A percentile compares a stretch with the other conserved stretches of the same genome.
phyloP scores from a whole-genome alignment of 2,113 vertebrate genomes.

The Fulmarus glacialis region DNA sequence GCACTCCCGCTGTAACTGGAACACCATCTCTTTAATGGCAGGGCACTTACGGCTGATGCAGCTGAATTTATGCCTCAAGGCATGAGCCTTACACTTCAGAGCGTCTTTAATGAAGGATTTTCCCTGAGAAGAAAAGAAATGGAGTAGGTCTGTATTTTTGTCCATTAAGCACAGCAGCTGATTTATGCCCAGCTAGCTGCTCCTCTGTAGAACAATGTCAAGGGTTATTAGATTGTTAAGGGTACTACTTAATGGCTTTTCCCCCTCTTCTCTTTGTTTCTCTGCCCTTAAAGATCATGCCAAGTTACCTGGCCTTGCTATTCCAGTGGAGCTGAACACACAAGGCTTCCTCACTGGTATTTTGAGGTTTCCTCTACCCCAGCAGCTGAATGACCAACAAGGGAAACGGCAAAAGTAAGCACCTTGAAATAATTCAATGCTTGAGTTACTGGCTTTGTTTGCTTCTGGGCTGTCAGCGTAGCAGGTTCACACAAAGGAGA shows the following conservation, averaged over 20 bases:
- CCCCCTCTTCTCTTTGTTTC: not conserved
- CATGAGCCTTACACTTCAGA: conserved; percentile 96
- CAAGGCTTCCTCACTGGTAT: not conserved
- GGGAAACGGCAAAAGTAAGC: not conserved
- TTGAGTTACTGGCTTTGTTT: not conserved
- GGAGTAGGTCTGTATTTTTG: conserved; percentile 38
- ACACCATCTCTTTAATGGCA: conserved; percentile 97
- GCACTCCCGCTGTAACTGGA: conserved; percentile 95
- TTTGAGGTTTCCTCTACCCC: not conserved
- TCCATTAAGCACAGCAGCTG: conserved; percentile 54
- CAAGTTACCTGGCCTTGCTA: not conserved
- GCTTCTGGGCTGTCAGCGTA: not conserved
- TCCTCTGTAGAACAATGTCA: conserved; percentile 35
- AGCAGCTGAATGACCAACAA: not conserved
- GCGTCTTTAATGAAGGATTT: conserved; percentile 99
- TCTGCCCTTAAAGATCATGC: not conserved
- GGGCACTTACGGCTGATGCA: conserved; percentile 98
- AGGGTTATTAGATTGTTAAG: conserved; percentile 23
- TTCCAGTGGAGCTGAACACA: not conserved
- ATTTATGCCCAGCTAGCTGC: conserved; percentile 60
- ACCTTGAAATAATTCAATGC: not conserved
- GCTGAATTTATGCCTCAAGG: conserved; percentile 93
- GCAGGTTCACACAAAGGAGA: not conserved
- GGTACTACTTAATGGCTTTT: not conserved
- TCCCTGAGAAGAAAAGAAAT: conserved; percentile 80